Percentiles rank a stretch among this genome's conserved stretches.
Conservation (phyloP, 1,140 invertebrate genomes). For the Dendrolimus kikuchii region DNA sequence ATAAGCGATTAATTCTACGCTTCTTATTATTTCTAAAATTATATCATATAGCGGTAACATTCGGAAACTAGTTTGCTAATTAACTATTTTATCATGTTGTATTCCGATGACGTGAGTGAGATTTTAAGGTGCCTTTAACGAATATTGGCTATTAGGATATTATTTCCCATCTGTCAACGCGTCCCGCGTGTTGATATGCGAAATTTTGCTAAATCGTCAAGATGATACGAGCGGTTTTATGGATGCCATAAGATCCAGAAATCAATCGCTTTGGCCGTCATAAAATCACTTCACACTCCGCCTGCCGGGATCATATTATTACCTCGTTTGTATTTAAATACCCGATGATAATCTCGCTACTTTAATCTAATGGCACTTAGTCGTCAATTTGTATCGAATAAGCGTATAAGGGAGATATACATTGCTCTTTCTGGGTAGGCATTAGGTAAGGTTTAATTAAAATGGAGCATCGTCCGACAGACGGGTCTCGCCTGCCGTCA, state of each 20-base stretch:
- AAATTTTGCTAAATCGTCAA: slow-evolving; percentile 63
- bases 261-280: slow-evolving; percentile 40
- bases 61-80: no score
- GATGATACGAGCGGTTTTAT: slow-evolving; percentile 55
- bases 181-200: slow-evolving; percentile 27
- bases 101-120: no score
- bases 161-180: slow-evolving; percentile 8
- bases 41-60: no score
- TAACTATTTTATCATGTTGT: no score
- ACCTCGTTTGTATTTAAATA: slow-evolving; percentile 16
- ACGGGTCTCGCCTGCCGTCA: slow-evolving; percentile 13
- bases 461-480: slow-evolving; percentile 36
- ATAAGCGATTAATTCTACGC: no score
- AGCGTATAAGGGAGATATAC: slow-evolving; percentile 5
- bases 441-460: slow-evolving; percentile 51
- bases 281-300: slow-evolving; percentile 52
- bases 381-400: no score
- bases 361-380: no score
- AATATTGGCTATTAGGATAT: no score
- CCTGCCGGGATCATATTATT: slow-evolving; percentile 12
- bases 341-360: background rate
- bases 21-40: no score
- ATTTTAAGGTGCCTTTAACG: no score
- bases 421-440: slow-evolving; percentile 18
- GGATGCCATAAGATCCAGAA: slow-evolving; percentile 53